phyloP scores from a whole-genome alignment of 2,888 invertebrate genomes.

The Mythimna albipuncta region DNA sequence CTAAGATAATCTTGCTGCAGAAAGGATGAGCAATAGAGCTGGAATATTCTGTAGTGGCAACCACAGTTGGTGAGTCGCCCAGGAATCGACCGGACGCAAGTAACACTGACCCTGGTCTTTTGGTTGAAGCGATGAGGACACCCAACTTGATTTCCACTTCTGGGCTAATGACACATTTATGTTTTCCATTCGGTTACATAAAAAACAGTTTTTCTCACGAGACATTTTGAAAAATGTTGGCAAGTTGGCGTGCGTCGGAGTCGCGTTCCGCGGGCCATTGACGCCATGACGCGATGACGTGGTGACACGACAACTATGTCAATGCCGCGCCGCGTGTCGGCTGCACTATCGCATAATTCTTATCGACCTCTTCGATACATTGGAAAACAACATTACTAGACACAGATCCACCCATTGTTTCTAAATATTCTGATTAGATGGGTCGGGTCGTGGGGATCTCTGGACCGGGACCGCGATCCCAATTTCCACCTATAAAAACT shows the following conservation, averaged over 20 bases:
- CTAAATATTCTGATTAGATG: background rate
- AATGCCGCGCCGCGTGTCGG: slow-evolving; percentile 82
- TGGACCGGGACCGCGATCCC: too few relatives aligned
- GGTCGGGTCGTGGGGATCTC: too few relatives aligned
- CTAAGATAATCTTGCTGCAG: too few relatives aligned
- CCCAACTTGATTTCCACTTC: background rate
- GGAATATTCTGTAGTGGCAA: too few relatives aligned
- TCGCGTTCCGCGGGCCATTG: slow-evolving; percentile 73
- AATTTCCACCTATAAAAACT: too few relatives aligned
- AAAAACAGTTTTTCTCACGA: slow-evolving; percentile 5
- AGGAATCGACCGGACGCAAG: too few relatives aligned
- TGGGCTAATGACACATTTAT: background rate
- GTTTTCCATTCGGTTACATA: background rate
- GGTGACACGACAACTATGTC: slow-evolving; percentile 85
- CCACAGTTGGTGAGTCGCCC: too few relatives aligned
- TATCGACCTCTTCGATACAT: slow-evolving; percentile 86
- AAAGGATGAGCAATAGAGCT: background rate
- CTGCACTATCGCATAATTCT: slow-evolving; percentile 83
- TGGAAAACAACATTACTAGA: slow-evolving; percentile 75
- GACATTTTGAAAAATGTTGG: slow-evolving; percentile 52
- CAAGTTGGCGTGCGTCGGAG: slow-evolving; percentile 65
- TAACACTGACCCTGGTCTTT: background rate
- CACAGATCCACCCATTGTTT: slow-evolving; percentile 34
- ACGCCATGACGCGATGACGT: slow-evolving; percentile 75
- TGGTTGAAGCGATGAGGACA: background rate